phyloP scores from a whole-genome alignment of 2,888 invertebrate genomes.

The Siphonodentalium dalli region DNA sequence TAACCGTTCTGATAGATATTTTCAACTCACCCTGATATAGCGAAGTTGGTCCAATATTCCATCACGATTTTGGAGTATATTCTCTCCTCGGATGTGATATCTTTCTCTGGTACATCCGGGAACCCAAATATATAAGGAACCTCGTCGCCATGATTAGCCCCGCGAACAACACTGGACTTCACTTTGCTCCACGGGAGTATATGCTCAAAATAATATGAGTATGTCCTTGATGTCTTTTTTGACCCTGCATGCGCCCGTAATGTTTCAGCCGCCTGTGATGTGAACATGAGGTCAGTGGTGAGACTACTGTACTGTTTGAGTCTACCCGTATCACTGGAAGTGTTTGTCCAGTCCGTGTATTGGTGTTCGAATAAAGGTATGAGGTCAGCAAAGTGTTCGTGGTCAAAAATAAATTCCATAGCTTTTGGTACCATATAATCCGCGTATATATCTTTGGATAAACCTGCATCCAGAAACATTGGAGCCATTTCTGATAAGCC shows the following conservation, averaged over 20 bases:
- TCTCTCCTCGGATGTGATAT: conserved; percentile 82
- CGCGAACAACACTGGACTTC: conserved; percentile 90
- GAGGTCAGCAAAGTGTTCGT: conserved; percentile 5
- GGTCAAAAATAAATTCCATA: too few species aligned
- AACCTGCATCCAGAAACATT: too few species aligned
- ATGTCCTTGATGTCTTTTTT: conserved; percentile 12
- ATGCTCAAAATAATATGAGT: conserved; percentile 66
- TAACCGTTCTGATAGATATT: too few species aligned
- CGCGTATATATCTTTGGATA: conserved; percentile 20
- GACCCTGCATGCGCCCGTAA: conserved; percentile 18
- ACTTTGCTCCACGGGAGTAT: conserved; percentile 77
- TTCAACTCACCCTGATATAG: conserved; percentile 89
- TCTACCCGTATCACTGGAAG: conserved; percentile 10
- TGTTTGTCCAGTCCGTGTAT: conserved; percentile 31
- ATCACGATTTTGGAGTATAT: conserved; percentile 85
- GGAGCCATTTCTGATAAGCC: too few species aligned
- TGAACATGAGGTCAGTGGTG: conserved; percentile 31
- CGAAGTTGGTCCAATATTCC: conserved; percentile 95
- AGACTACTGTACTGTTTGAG: conserved; percentile 26
- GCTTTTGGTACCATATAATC: conserved; percentile 25
- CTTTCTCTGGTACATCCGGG: conserved; percentile 50
- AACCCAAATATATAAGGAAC: conserved; percentile 88
- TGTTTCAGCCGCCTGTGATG: conserved; percentile 26
- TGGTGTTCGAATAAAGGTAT: conserved; percentile 17
- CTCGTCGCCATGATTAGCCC: conserved; percentile 94